Evolutionary conservation across 2,888 invertebrate species (phyloP).

Genomic region (Lepidochrysops patricia): DNA sequence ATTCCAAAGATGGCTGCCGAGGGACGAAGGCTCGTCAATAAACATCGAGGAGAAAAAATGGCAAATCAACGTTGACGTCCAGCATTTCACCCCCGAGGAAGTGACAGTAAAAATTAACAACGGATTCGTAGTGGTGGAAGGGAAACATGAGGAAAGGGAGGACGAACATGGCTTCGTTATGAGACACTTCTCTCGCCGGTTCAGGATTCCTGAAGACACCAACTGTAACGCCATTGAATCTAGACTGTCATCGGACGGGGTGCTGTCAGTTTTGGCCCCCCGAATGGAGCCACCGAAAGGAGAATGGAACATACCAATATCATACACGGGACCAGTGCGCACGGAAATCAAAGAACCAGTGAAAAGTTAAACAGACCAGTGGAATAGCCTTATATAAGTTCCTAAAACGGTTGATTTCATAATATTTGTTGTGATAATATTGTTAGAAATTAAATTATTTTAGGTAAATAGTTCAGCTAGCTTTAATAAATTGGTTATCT

Average conservation of each 20-base stretch:
- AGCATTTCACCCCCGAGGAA: conserved; percentile 84
- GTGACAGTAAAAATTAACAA: conserved; percentile 83
- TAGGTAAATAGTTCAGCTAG: background rate
- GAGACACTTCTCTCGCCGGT: conserved; percentile 82
- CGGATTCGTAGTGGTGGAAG: conserved; percentile 80
- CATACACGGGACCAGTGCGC: conserved; percentile 73
- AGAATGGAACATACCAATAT: conserved; percentile 73
- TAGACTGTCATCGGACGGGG: conserved; percentile 84
- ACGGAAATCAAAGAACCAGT: conserved; percentile 34
- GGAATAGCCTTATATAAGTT: background rate
- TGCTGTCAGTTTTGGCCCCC: conserved; percentile 80
- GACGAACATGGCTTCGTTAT: conserved; percentile 84
- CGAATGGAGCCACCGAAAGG: conserved; percentile 42
- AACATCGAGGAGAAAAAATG: conserved; percentile 72
- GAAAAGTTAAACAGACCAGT: conserved; percentile 22
- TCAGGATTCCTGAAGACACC: conserved; percentile 80
- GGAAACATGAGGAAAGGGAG: conserved; percentile 84
- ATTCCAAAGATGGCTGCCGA: conserved; percentile 41
- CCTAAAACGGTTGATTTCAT: conserved; percentile 3
- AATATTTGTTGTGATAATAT: conserved; percentile 4
- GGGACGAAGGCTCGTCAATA: conserved; percentile 61
- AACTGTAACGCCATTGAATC: conserved; percentile 82
- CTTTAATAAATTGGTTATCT: background rate
- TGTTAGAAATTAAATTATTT: background rate
- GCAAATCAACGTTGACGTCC: conserved; percentile 82